Percentiles rank a stretch among this genome's conserved stretches.
These are phyloP conservation scores for Indicator indicator DNA, from an alignment of 2,113 vertebrate species.

Conservation along the genomic window DNA sequence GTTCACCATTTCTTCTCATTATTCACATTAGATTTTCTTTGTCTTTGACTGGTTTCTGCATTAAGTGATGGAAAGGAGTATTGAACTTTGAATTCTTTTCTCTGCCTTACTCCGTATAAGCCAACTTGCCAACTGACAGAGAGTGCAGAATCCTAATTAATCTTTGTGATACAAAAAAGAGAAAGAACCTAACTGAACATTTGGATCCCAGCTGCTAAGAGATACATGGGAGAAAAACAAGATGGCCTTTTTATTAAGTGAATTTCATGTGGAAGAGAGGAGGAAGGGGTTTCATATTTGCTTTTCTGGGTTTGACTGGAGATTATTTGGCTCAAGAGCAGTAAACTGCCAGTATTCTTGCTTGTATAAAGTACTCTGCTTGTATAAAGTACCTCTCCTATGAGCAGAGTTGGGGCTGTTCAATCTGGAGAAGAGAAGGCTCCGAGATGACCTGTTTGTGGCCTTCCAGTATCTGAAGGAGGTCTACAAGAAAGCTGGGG, in stretches of 20 bases:
- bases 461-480: no score
- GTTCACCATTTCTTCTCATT: neutral
- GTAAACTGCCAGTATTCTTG: neutral
- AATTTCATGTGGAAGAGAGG: neutral
- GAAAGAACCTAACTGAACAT: neutral
- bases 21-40: neutral
- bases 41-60: neutral
- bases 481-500: no score
- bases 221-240: neutral
- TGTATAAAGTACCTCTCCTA: no score
- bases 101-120: neutral
- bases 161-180: neutral
- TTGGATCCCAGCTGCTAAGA: neutral
- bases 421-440: no score
- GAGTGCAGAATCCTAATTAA: neutral
- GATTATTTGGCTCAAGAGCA: neutral
- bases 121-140: neutral
- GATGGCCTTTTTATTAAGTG: neutral
- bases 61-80: neutral
- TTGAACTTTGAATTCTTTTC: neutral
- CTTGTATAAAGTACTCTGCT: neutral
- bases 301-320: neutral
- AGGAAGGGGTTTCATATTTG: neutral
- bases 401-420: no score
- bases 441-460: no score